A percentile compares a stretch with the other conserved stretches of the same genome.
Evolutionary conservation across 2,888 invertebrate species (phyloP).

Genomic region (Oscheius myriophilus): DNA sequence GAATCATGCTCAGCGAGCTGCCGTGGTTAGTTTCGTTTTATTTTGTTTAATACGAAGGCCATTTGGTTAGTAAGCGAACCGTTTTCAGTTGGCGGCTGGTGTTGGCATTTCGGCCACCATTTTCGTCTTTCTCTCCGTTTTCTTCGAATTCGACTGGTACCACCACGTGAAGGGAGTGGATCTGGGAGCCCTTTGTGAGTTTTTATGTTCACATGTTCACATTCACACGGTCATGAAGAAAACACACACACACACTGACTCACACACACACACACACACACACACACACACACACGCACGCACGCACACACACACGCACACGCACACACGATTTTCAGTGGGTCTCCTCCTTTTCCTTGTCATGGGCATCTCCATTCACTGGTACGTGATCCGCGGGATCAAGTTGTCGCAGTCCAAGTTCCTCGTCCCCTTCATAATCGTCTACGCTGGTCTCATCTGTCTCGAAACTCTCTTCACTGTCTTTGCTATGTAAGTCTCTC

Average conservation of each 20-base stretch:
- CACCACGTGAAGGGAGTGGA: conserved; percentile 62
- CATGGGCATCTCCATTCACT: conserved; percentile 59
- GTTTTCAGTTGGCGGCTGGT: conserved; percentile 39
- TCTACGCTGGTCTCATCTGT: conserved; percentile 58
- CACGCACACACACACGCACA: background rate
- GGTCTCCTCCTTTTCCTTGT: conserved; percentile 58
- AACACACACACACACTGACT: background rate
- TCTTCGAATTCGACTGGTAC: conserved; percentile 69
- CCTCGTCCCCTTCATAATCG: conserved; percentile 65
- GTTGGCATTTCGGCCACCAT: conserved; percentile 61
- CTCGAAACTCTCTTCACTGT: conserved; percentile 51
- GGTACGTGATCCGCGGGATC: conserved; percentile 45
- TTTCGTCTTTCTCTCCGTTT: conserved; percentile 60
- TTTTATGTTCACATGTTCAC: too few species aligned
- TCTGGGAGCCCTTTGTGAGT: conserved; percentile 50
- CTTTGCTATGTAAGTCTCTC: conserved; percentile 40
- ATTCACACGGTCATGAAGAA: background rate
- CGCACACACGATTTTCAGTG: conserved; percentile 46
- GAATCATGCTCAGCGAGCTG: conserved; percentile 61
- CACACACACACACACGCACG: background rate
- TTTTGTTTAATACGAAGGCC: too few species aligned
- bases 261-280: background rate
- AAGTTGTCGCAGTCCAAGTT: conserved; percentile 40
- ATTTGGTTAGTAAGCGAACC: too few species aligned
- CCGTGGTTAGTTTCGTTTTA: conserved; percentile 50